Conservation (phyloP, 1,140 invertebrate species). For the Drosophila pectinifera region DNA sequence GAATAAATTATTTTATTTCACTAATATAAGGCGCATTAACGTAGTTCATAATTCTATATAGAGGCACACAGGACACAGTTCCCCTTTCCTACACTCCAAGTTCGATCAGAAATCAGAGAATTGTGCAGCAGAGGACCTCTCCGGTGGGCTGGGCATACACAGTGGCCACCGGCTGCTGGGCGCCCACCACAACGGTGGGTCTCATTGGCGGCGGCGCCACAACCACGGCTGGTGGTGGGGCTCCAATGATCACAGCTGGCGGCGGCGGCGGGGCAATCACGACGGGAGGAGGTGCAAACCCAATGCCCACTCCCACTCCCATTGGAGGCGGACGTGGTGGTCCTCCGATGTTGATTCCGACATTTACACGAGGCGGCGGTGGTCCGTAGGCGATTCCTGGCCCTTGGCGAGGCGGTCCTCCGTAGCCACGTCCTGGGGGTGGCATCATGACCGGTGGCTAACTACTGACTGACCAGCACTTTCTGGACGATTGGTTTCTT, state of each 20-base stretch:
- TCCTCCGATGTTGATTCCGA: constrained; percentile 68
- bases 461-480: constrained; percentile 50
- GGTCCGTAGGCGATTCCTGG: constrained; percentile 55
- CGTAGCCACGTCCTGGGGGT: constrained; percentile 65
- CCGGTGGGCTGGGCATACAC: constrained; percentile 47
- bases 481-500: constrained; percentile 7
- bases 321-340: constrained; percentile 61
- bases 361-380: constrained; percentile 63
- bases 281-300: constrained; percentile 44
- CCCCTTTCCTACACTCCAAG: constrained; percentile 1
- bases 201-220: constrained; percentile 44
- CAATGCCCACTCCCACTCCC: constrained; percentile 68
- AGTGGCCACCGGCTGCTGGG: constrained; percentile 42
- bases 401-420: constrained; percentile 52
- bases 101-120: constrained; percentile 31
- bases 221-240: constrained; percentile 33
- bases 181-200: constrained; percentile 52
- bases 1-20: constrained; percentile 39
- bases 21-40: constrained; percentile 1
- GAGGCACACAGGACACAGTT: constrained; percentile 2
- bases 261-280: constrained; percentile 34
- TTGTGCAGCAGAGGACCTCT: constrained; percentile 49
- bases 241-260: constrained; percentile 38
- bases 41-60: constrained; percentile 5
- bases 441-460: constrained; percentile 60